Conservation (phyloP, 2,888 invertebrate genomes). For the Cryptocephalus moraei region DNA sequence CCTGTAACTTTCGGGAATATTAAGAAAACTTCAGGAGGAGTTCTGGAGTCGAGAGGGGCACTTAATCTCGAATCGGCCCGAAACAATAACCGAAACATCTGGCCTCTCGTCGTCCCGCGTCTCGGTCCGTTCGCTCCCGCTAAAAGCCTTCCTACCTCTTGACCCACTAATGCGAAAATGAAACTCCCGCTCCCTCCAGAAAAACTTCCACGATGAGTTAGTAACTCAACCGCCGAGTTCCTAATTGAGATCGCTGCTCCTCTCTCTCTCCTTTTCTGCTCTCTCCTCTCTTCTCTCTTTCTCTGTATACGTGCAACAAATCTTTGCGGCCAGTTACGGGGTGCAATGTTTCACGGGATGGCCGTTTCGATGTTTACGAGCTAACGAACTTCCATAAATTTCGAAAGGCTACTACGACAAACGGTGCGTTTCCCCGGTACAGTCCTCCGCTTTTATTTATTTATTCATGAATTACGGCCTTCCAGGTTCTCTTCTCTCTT, state of each 20-base stretch:
- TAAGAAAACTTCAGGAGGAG: too few relatives aligned
- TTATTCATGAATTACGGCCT: slow-evolving; percentile 26
- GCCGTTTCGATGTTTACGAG: slow-evolving; percentile 33
- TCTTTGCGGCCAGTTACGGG: slow-evolving; percentile 26
- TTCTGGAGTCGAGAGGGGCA: too few relatives aligned
- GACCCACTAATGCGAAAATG: not conserved
- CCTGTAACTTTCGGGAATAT: too few relatives aligned
- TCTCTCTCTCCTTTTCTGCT: not conserved
- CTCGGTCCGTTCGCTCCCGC: too few relatives aligned
- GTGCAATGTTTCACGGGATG: slow-evolving; percentile 33
- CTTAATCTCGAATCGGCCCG: too few relatives aligned
- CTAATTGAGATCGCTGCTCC: not conserved
- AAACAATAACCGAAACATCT: too few relatives aligned
- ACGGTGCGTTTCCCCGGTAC: not conserved
- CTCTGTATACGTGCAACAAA: not conserved
- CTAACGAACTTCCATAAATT: slow-evolving; percentile 35
- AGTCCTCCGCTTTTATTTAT: slow-evolving; percentile 24
- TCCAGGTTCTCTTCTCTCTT: slow-evolving; percentile 13
- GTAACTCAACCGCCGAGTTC: not conserved
- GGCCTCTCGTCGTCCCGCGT: too few relatives aligned
- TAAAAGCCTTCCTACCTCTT: not conserved
- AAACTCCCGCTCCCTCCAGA: not conserved
- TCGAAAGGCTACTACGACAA: slow-evolving; percentile 8
- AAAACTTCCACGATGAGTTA: not conserved
- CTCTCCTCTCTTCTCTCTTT: not conserved